Conservation (phyloP, 1,140 invertebrate species). For the Anastatus disparis region DNA sequence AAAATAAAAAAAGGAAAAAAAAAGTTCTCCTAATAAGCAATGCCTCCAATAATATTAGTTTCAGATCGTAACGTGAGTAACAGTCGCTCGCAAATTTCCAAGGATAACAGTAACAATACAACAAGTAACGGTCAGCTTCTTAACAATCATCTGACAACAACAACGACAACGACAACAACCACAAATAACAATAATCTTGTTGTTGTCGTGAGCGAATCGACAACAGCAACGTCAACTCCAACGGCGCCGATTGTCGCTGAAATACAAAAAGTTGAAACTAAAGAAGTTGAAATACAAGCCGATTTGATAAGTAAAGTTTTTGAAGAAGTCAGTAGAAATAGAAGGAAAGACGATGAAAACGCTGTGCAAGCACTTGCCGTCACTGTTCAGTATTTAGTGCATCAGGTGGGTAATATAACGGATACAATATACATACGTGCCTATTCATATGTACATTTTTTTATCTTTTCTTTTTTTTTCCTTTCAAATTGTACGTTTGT, state of each 20-base stretch:
- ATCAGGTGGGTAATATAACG: conserved; percentile 74
- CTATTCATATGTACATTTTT: neutral
- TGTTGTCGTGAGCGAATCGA: neutral
- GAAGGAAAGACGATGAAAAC: conserved; percentile 4
- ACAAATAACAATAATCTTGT: neutral
- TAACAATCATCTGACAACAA: conserved; percentile 4
- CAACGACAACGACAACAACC: neutral
- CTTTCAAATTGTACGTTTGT: too few species aligned
- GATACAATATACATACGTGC: conserved; percentile 2
- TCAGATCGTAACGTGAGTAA: conserved; percentile 26
- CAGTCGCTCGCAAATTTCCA: neutral
- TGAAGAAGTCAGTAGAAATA: too few species aligned
- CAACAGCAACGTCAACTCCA: conserved; percentile 3
- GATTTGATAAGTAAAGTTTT: too few species aligned
- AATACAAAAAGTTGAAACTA: neutral
- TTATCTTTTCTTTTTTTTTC: neutral
- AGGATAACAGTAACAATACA: neutral
- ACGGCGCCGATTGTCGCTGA: neutral
- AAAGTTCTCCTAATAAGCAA: too few species aligned
- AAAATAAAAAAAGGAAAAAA: too few species aligned
- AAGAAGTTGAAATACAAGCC: neutral
- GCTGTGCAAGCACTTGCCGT: conserved; percentile 69
- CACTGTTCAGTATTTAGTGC: conserved; percentile 75
- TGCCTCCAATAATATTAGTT: too few species aligned
- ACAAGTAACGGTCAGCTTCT: neutral